Evolutionary conservation across 2,888 invertebrate genomes (phyloP), one percentile per base, ranked within the genome.

Genomic region (Auanema sp.): DNA sequence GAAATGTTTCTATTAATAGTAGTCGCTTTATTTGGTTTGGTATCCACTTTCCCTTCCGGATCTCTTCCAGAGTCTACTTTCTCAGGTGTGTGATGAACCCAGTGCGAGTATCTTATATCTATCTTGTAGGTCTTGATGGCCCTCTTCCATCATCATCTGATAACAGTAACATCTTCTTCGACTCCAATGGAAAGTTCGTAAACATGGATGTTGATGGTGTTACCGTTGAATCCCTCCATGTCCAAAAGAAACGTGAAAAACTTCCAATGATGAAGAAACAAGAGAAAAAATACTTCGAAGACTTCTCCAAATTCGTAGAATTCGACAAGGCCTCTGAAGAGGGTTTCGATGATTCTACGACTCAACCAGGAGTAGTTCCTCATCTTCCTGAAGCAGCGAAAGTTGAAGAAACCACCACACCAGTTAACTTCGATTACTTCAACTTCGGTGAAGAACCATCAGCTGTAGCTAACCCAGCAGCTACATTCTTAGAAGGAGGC

Each of bases 391-490:
- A 24, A 23, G 3, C 33, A 5, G 33, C 8, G 4, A 33, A 33
- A 33, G 33, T 33, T 33, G 33, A 33, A 33, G 54, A 55, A 23
- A 47, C 44, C 41, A n/a, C 51, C 56, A 41, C 25, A 23, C 49
- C 33, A 12, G 33, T 12, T 21, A 42, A 25, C 21, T n/a, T 21
- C 25, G 16, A 49, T 16, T 50, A 40, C 49, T 62, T 56, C 57
- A 55, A 64, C 58, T 59, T 63, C 53, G 60, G 55, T 52, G 55
- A 60, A 51, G 64, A 24, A 11, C n/a, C 54, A n/a, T 68, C 64
- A n/a, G 64, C 79, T 33, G 68, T 79, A 41, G 71, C 69, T 47
- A 79, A 79, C 59, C 79, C 79, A 53, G 76, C 79, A 42, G 70
- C 78, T 23, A 77, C 71, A 53, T 79, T 68, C 60, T 62, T 79